A percentile compares a stretch with the other conserved stretches of the same genome.
Conservation (phyloP, 2,888 invertebrate genomes). For the Drosophila meridionalis region DNA sequence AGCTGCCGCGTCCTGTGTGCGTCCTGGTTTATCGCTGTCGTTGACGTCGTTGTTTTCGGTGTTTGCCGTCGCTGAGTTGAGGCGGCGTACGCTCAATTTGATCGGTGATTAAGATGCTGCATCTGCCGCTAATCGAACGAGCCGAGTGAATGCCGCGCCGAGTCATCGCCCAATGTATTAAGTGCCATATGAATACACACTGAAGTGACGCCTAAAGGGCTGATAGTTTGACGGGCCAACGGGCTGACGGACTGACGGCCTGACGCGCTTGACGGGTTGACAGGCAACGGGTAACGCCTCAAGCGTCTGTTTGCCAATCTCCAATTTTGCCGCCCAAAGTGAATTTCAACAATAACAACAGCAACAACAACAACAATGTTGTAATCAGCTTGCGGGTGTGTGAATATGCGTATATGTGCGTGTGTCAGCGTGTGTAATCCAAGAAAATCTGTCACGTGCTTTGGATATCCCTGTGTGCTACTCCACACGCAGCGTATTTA, state of each 20-base stretch:
- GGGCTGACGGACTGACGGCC: slow-evolving; percentile 17
- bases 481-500: slow-evolving; percentile 59
- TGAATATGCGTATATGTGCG: slow-evolving; percentile 37
- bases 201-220: slow-evolving; percentile 25
- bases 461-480: slow-evolving; percentile 72
- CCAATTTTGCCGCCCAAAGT: slow-evolving; percentile 56
- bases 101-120: slow-evolving; percentile 56
- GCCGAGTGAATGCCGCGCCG: slow-evolving; percentile 49
- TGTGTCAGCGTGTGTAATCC: slow-evolving; percentile 64
- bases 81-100: slow-evolving; percentile 56
- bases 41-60: slow-evolving; percentile 16
- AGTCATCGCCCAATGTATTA: slow-evolving; percentile 39
- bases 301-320: slow-evolving; percentile 40
- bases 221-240: slow-evolving; percentile 19
- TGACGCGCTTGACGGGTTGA: slow-evolving; percentile 18
- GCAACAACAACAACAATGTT: slow-evolving; percentile 33
- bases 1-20: slow-evolving; percentile 21
- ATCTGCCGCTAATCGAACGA: slow-evolving; percentile 52
- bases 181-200: slow-evolving; percentile 46
- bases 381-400: slow-evolving; percentile 31
- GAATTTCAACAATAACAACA: slow-evolving; percentile 52
- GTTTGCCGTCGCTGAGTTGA: slow-evolving; percentile 36
- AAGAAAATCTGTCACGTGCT: slow-evolving; percentile 77
- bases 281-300: slow-evolving; percentile 18
- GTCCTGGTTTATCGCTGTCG: slow-evolving; percentile 1